These are phyloP conservation scores for Lasiurus cinereus DNA, from an alignment of 2,113 vertebrate species.

Conservation along the genomic window DNA sequence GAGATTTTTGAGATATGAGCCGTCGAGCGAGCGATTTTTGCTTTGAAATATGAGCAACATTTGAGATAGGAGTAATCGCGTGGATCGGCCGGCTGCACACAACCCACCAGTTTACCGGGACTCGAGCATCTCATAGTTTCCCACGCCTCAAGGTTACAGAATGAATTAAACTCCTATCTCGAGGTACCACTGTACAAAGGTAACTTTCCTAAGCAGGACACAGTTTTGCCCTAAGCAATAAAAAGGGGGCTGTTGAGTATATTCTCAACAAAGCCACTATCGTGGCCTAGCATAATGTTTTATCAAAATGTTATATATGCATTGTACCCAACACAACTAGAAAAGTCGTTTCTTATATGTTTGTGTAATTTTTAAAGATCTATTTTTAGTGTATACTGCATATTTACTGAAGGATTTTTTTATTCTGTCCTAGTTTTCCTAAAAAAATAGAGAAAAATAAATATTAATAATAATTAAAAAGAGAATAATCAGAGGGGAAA, in stretches of 20 bases:
- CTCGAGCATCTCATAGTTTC: too few species aligned
- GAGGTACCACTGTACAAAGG: too few species aligned
- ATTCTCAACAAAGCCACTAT: not conserved
- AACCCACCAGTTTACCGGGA: too few species aligned
- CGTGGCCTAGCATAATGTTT: not conserved
- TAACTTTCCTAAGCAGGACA: not conserved
- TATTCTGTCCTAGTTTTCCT: not conserved
- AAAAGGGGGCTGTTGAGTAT: not conserved
- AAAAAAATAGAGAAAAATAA: not conserved
- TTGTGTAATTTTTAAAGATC: not conserved
- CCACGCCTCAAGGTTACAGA: too few species aligned
- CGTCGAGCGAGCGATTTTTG: too few species aligned
- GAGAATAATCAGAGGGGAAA: not conserved
- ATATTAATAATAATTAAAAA: not conserved
- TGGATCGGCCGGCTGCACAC: too few species aligned
- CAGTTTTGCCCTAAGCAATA: not conserved
- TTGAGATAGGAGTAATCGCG: too few species aligned
- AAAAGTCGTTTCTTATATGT: not conserved
- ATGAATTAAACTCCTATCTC: too few species aligned
- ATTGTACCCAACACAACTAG: not conserved
- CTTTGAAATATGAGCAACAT: too few species aligned
- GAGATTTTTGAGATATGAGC: too few species aligned
- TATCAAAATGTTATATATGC: not conserved
- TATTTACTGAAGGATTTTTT: constrained; percentile 12
- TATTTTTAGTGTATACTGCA: not conserved